A percentile compares a stretch with the other conserved stretches of the same genome.
Conservation (phyloP, 37 sponge, comb jelly and placozoan genomes). For the Amphimedon queenslandica region DNA sequence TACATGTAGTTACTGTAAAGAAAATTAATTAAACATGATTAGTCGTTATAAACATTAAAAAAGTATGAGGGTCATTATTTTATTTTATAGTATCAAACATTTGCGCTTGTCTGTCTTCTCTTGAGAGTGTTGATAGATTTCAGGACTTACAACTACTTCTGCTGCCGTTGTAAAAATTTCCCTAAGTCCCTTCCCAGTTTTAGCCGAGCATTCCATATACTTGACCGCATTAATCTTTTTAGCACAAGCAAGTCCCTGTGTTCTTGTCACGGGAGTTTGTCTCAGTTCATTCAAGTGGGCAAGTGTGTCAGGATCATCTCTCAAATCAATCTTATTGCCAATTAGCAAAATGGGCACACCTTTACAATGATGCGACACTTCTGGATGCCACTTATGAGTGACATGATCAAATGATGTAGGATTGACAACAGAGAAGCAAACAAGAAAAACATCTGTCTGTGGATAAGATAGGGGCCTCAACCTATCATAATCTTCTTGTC, state of each 20-base stretch:
- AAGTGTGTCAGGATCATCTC: constrained; percentile 68
- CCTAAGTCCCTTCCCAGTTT: constrained; percentile 79
- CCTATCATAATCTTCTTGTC: constrained; percentile 89
- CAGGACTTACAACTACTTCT: constrained; percentile 57
- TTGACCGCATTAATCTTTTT: constrained; percentile 79
- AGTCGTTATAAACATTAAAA: too few relatives aligned
- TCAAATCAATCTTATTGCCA: constrained; percentile 76
- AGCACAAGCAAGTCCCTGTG: constrained; percentile 66
- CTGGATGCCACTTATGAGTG: constrained; percentile 69
- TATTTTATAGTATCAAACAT: constrained; percentile 1
- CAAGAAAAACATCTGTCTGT: constrained; percentile 77
- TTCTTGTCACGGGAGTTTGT: constrained; percentile 55
- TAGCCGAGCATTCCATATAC: constrained; percentile 88
- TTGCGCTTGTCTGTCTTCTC: constrained; percentile 31
- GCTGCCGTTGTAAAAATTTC: constrained; percentile 83
- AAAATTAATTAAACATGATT: too few relatives aligned
- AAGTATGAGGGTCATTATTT: too few relatives aligned
- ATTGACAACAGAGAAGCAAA: constrained; percentile 71
- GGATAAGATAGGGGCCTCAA: constrained; percentile 92
- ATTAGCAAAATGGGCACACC: constrained; percentile 79
- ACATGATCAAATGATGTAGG: constrained; percentile 72
- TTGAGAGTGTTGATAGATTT: constrained; percentile 24
- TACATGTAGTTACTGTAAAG: too few relatives aligned
- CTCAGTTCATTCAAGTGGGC: constrained; percentile 34
- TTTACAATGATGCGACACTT: constrained; percentile 84